Base-by-base conservation (phyloP, 2,797 vertebrate genomes). In the Delichon dasypus region DNA sequence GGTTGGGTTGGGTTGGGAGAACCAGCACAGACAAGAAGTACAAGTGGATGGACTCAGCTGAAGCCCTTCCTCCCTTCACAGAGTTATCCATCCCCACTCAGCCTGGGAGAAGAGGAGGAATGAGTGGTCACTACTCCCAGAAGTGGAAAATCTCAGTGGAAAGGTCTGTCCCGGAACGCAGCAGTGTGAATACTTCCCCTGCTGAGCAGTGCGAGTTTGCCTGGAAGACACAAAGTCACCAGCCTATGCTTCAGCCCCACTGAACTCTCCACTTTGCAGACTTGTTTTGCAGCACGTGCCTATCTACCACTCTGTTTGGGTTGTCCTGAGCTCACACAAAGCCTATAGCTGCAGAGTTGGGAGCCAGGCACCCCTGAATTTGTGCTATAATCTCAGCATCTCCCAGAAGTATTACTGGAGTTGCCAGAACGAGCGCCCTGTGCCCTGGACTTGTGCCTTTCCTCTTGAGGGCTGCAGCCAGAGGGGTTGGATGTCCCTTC, bases 281-380 rank as follows among this genome's bases (percentile, higher is more conserved):
- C 36, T 40, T 47, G 26, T 20, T 70, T 58, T 67, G 48, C 61
- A 83, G 48, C 9, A 16, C 7, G 3, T 3, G 7, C 22, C 13
- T 44, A 68, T 50, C 60, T 51, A 1, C 11, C 19, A 2, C 9
- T 9, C 20, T n/a, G 5, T 18, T 4, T 25, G 29, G 16, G 16
- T 12, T 51, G 40, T 26, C 51, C 44, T 40, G 44, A 62, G 19
- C 38, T 84, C 53, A 22, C 29, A 26, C 9, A n/a, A 68, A 29
- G 8, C 51, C 51, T 15, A 1, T 0, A 66, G 4, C n/a, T 20
- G 47, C 11, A 15, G 0, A 23, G 9, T 1, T 44, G 34, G 26
- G 20, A 80, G 23, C 11, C 25, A 40, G 17, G 18, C 4, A 3
- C 4, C 40, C 36, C 48, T 26, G 34, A 67, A 60, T 9, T 22